Evolutionary conservation across 2,113 vertebrate species (phyloP), one percentile per base, ranked within the genome.

Genomic region (Hipposideros armiger): DNA sequence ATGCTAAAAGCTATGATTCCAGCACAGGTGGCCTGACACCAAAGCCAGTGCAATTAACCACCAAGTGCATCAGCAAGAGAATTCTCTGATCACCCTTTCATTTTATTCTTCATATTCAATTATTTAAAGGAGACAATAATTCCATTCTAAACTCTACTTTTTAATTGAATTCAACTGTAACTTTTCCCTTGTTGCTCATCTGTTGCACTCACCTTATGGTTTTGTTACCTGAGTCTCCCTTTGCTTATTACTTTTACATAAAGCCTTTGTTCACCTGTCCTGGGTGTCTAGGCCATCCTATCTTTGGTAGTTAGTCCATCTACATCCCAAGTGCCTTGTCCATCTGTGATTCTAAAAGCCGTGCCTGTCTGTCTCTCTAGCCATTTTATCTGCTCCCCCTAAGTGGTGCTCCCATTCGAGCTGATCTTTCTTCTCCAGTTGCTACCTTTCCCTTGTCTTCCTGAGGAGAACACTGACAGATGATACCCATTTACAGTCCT

Each of bases 71-170:
- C 47, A 20, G 6, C 30, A 47, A 69, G 42, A 80, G 50, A 50
- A 74, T 88, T 84, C 47, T 45, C 62, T 72, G 20, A 58, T 70
- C 1, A 1, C 5, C 74, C 6, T 89, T 83, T 76, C 15, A 42
- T 87, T 93, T 56, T 11, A 72, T 42, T 82, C 56, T 82, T 87
- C 16, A 4, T 74, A 64, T 78, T 94, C 20, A 80, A 45, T 85
- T 64, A 45, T 60, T 70, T 91, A 8, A 91, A 87, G 42, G 60
- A 40, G 36, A 93, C 66, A 89, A 20, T 9, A 91, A 69, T 90
- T 74, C 11, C 24, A 52, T 88, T 92, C 56, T 85, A 60, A 95
- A 95, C 40, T 91, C 19, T 56, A 73, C 36, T 87, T 93, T 87
- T 91, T 62, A 72, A 92, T 40, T 77, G 42, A 90, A 60, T 92